Evolutionary conservation across 37 sponge, comb jelly and placozoan genomes (phyloP), one percentile per base, ranked within the genome.

Genomic region (Diacarnus erythraeanus): DNA sequence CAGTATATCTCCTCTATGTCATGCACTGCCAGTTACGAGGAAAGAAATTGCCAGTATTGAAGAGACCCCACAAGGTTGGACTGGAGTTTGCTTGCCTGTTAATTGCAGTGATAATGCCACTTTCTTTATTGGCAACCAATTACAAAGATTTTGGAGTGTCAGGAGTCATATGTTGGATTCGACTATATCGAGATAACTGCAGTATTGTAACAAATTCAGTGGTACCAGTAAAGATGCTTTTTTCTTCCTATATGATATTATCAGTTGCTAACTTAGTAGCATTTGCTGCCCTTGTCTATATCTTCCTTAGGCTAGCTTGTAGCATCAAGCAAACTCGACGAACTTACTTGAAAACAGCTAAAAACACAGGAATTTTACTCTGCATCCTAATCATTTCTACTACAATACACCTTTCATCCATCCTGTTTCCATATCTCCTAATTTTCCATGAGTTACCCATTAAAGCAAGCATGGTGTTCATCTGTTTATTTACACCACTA

Each of bases 1-100:
- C 42, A 25, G 35, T 15, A 2, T 71, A 71, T 40, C 71, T 71
- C 22, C 42, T 71, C 2, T 71, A 40, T 40, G 42, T 71, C 42
- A 42, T 71, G 71, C 51, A 30, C 33, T 65, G 17, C 9, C 66
- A 65, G 34, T 2, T 30, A 30, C 15, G 51, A 15, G 51, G 51
- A 12, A 47, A 47, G 51, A 6, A 17, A 18, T 31, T 65, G 30
- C 66, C 66, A 30, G 17, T 15, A 1, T 5, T 31, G 9, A 65
- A 3, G 33, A 65, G 12, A 30, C 2, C 66, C 29, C 30, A 65
- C 17, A 65, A 31, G 31, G 66, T 65, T 31, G 31, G 29, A 6
- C 9, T 65, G 66, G 66, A 65, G 31, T 30, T 65, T 5, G 66
- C 17, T 34, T 17, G 27, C 9, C 34, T 65, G 34, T 10, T 65